Conservation (phyloP, 2,797 vertebrate genomes). For the Danio aesculapii region DNA sequence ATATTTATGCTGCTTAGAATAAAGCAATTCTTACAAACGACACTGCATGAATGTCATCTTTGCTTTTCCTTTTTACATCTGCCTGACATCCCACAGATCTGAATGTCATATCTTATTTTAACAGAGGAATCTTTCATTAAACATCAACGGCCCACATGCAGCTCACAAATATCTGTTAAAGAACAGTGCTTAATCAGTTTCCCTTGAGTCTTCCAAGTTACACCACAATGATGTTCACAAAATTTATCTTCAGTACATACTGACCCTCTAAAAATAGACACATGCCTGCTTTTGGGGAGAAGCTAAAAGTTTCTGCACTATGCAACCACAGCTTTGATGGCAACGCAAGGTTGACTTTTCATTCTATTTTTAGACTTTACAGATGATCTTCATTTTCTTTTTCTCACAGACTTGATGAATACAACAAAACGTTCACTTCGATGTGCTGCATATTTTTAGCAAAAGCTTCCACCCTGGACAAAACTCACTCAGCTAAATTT, state of each 20-base stretch:
- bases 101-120: conserved; percentile 6
- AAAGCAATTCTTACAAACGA: background rate
- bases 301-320: conserved; percentile 73
- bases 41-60: background rate
- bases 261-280: conserved; percentile 69
- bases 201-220: conserved; percentile 59
- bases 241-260: conserved; percentile 59
- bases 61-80: conserved; percentile 10
- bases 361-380: conserved; percentile 54
- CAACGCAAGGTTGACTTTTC: conserved; percentile 46
- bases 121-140: conserved; percentile 45
- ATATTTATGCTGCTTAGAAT: background rate
- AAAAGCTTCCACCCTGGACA: background rate
- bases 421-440: background rate
- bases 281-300: conserved; percentile 62
- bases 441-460: conserved; percentile 9
- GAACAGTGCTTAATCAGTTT: conserved; percentile 56
- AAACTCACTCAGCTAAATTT: background rate
- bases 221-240: conserved; percentile 57
- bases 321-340: conserved; percentile 48
- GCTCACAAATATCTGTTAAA: conserved; percentile 54
- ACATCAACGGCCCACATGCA: conserved; percentile 33
- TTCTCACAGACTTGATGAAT: conserved; percentile 23
- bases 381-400: conserved; percentile 29
- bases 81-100: conserved; percentile 17